Percentiles rank a stretch among this genome's conserved stretches.
Evolutionary conservation across 2,797 vertebrate genomes (phyloP).

Genomic region (Artibeus jamaicensis): DNA sequence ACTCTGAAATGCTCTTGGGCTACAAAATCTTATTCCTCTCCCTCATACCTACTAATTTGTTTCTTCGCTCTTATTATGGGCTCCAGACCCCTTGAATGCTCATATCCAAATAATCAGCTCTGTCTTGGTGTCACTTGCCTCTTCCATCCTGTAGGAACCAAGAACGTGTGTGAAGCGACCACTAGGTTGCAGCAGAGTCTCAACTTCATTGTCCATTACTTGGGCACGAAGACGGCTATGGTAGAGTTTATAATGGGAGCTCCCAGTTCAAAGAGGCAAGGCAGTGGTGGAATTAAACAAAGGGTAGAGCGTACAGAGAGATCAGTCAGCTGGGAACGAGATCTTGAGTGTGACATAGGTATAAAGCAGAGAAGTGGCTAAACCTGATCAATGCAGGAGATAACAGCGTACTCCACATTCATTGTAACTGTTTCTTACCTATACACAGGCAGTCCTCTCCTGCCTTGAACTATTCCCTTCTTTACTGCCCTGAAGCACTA

Average conservation of each 20-base stretch:
- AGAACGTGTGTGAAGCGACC: not conserved
- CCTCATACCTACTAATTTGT: not conserved
- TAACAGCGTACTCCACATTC: not conserved
- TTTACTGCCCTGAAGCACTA: not conserved
- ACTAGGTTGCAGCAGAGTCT: conserved; percentile 48
- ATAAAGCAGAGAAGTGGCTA: not conserved
- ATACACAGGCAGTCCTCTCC: not conserved
- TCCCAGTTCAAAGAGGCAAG: not conserved
- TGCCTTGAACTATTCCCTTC: not conserved
- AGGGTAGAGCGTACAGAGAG: not conserved
- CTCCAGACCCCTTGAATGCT: not conserved
- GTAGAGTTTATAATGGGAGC: not conserved
- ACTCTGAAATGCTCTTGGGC: not conserved
- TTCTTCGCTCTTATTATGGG: not conserved
- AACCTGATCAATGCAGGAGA: too few relatives aligned
- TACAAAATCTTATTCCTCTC: not conserved
- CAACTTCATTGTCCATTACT: not conserved
- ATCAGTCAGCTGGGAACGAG: not conserved
- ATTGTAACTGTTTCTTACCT: not conserved
- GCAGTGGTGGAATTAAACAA: not conserved
- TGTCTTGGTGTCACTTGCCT: not conserved
- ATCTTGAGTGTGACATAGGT: not conserved
- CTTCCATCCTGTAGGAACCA: not conserved
- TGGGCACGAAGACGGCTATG: not conserved
- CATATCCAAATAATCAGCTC: not conserved